Conservation (phyloP, 2,113 vertebrate species). For the Neodontobutis hainanensis region DNA sequence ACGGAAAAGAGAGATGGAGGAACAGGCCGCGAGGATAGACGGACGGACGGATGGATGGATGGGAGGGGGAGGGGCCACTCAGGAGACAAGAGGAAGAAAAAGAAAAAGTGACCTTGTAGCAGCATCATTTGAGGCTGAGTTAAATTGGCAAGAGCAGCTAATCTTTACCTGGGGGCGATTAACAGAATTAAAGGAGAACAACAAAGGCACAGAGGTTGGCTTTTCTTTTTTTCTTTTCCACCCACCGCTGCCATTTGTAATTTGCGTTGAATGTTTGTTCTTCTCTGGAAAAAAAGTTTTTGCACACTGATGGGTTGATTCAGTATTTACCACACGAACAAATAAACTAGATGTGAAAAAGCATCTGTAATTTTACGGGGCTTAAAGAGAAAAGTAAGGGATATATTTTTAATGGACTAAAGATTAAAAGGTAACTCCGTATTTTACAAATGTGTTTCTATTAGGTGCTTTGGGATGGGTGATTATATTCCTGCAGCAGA, state of each 20-base stretch:
- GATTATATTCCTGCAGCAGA: no score
- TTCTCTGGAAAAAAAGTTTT: slow-evolving; percentile 50
- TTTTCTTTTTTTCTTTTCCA: slow-evolving; percentile 63
- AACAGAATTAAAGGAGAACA: slow-evolving; percentile 92
- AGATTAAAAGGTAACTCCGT: no score
- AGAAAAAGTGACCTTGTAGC: slow-evolving; percentile 90
- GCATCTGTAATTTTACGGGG: no score
- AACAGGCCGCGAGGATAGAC: slow-evolving; percentile 40
- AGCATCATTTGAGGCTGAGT: slow-evolving; percentile 94
- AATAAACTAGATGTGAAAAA: no score
- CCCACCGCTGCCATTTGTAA: slow-evolving; percentile 66
- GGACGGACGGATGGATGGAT: slow-evolving; percentile 22
- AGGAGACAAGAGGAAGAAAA: slow-evolving; percentile 51
- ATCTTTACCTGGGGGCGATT: slow-evolving; percentile 97
- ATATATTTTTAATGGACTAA: no score
- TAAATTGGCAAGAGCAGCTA: slow-evolving; percentile 97
- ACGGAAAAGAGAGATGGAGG: slow-evolving; percentile 66
- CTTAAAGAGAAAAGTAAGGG: no score
- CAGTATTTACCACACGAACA: neutral
- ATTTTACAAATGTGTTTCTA: no score
- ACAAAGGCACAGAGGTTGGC: slow-evolving; percentile 79
- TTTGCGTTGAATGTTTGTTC: slow-evolving; percentile 54
- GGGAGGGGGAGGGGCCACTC: neutral
- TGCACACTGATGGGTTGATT: slow-evolving; percentile 18
- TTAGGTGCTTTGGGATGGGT: no score